Percentiles rank a stretch among this genome's conserved stretches.
Conservation (phyloP, 2,113 vertebrate species). For the Sisor rabdophorus region DNA sequence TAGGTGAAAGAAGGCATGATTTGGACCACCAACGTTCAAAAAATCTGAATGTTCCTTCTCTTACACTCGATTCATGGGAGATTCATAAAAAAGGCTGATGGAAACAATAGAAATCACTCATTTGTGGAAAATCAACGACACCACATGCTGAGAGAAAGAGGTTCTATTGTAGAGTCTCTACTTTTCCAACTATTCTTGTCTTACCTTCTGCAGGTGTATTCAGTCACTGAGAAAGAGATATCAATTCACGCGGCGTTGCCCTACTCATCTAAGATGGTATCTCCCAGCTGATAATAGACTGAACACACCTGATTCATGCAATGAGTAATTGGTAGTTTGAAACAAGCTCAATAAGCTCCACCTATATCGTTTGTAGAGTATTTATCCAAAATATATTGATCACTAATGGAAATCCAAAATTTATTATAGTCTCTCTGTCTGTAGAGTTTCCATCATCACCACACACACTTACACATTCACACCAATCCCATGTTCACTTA, state of each 20-base stretch:
- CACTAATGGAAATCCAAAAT: neutral
- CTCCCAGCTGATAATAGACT: no score
- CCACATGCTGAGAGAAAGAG: neutral
- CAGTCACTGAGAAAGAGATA: no score
- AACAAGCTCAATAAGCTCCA: no score
- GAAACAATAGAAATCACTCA: neutral
- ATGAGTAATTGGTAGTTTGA: no score
- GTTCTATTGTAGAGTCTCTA: no score
- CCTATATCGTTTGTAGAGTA: neutral
- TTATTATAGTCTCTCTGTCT: neutral
- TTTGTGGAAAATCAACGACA: neutral
- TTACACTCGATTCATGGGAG: neutral
- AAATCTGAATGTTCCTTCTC: neutral
- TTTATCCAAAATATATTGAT: neutral
- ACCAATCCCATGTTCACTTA: conserved; percentile 11
- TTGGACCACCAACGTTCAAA: conserved; percentile 15
- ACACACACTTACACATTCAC: neutral
- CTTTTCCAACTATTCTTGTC: no score
- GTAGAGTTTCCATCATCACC: conserved; percentile 7
- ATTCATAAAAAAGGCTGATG: neutral
- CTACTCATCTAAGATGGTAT: no score
- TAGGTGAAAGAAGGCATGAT: conserved; percentile 4
- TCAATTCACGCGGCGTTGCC: no score
- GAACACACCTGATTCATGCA: no score
- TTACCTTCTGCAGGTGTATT: no score